These are phyloP conservation scores for Amblyjoppa fuscipennis DNA, from an alignment of 2,888 invertebrate species.

Conservation along the genomic window DNA sequence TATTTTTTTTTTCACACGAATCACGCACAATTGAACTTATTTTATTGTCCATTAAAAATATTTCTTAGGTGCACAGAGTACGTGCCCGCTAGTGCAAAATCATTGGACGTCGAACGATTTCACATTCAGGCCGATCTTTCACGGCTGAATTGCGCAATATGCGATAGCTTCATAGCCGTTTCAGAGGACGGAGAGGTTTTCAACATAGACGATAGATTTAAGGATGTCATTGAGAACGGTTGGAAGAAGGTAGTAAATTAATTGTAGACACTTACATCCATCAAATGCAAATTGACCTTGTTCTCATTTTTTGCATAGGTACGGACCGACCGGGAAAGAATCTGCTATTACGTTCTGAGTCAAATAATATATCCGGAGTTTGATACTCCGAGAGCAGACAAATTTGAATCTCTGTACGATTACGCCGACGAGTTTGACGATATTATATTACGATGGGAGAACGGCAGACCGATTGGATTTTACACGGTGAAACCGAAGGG, in stretches of 20 bases:
- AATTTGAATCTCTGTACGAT: slow-evolving; percentile 77
- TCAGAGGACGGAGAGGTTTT: slow-evolving; percentile 54
- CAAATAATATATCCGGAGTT: slow-evolving; percentile 80
- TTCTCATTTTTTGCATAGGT: slow-evolving; percentile 69
- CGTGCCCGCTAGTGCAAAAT: slow-evolving; percentile 83
- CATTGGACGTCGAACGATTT: slow-evolving; percentile 67
- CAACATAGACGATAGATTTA: slow-evolving; percentile 59
- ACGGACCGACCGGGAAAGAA: slow-evolving; percentile 74
- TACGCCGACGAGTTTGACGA: slow-evolving; percentile 77
- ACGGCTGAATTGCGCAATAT: slow-evolving; percentile 72
- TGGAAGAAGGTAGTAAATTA: slow-evolving; percentile 69
- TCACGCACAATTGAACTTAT: not conserved
- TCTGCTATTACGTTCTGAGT: slow-evolving; percentile 76
- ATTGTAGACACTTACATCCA: slow-evolving; percentile 6
- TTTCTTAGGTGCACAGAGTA: slow-evolving; percentile 63
- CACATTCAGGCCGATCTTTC: slow-evolving; percentile 69
- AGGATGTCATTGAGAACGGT: slow-evolving; percentile 64
- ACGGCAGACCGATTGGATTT: slow-evolving; percentile 81
- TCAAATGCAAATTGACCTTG: not conserved
- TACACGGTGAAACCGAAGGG: slow-evolving; percentile 84
- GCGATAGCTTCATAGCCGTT: slow-evolving; percentile 70
- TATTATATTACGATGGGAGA: slow-evolving; percentile 76
- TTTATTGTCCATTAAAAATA: not conserved
- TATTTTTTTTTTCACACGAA: not conserved
- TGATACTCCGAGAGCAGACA: slow-evolving; percentile 75